These are phyloP conservation scores for Oryzaephilus surinamensis DNA, from an alignment of 1,140 invertebrate species.

Conservation along the genomic window DNA sequence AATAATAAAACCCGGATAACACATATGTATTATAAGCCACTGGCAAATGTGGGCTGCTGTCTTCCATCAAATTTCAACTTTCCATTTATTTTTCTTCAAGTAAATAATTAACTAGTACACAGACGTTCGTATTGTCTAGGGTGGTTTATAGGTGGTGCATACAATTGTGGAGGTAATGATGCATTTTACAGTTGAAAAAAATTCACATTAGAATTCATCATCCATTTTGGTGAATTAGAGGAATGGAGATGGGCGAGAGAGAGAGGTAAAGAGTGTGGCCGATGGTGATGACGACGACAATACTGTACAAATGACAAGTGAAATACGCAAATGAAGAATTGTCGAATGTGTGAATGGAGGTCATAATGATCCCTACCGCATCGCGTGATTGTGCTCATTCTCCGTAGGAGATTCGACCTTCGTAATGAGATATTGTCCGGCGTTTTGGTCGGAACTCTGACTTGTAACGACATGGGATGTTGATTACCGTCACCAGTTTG, in stretches of 20 bases:
- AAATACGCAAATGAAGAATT: constrained; percentile 46
- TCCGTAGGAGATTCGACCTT: constrained; percentile 11
- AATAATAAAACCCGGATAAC: no score
- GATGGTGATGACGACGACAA: constrained; percentile 32
- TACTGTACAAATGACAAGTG: constrained; percentile 42
- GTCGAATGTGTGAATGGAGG: constrained; percentile 36
- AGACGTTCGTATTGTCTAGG: no score
- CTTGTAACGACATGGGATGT: not conserved
- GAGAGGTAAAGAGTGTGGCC: constrained; percentile 14
- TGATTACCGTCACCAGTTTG: not conserved
- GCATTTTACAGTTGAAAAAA: no score
- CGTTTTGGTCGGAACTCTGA: constrained; percentile 4
- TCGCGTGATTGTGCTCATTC: constrained; percentile 29
- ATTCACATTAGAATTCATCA: no score
- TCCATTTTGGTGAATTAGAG: constrained; percentile 11
- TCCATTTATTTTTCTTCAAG: no score
- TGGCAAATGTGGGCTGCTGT: no score
- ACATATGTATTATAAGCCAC: no score
- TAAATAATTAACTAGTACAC: no score
- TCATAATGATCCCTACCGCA: constrained; percentile 33
- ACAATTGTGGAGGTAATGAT: no score
- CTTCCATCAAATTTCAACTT: no score
- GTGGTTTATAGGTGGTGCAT: no score
- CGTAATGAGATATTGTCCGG: constrained; percentile 34
- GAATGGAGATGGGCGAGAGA: not conserved